These are phyloP conservation scores for Psophia crepitans DNA, from an alignment of 2,113 vertebrate species.

Conservation along the genomic window DNA sequence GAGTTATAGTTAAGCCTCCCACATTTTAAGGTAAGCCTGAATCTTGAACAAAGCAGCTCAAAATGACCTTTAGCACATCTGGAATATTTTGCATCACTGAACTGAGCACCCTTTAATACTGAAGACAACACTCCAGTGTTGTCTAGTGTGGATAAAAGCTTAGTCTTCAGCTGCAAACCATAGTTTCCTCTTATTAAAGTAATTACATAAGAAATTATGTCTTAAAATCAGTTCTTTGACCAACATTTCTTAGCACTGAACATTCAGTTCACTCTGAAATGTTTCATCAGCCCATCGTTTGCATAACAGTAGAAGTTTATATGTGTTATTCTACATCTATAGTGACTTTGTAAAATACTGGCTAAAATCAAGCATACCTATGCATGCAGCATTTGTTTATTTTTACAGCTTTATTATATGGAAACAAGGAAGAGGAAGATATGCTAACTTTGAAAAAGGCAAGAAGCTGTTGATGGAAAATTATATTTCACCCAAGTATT, in stretches of 20 bases:
- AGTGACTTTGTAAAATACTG: not conserved
- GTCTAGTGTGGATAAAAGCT: not conserved
- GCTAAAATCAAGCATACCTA: not conserved
- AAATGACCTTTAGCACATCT: conserved; percentile 15
- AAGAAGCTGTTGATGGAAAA: not conserved
- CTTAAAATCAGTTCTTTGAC: not conserved
- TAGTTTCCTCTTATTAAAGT: conserved; percentile 13
- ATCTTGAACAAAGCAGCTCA: not conserved
- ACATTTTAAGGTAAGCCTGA: not conserved
- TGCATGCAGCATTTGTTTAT: not conserved
- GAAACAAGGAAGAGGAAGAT: not conserved
- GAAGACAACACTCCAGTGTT: conserved; percentile 30
- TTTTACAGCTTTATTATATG: not conserved
- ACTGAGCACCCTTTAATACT: not conserved
- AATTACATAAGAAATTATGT: conserved; percentile 27
- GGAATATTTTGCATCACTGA: not conserved
- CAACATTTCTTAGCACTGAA: not conserved
- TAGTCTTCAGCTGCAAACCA: not conserved
- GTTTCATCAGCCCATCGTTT: not conserved
- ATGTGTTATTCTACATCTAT: not conserved
- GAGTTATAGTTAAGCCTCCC: not conserved
- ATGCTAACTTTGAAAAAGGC: not conserved
- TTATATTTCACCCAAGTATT: not conserved
- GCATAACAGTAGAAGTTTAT: not conserved
- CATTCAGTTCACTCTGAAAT: not conserved